phyloP scores from a whole-genome alignment of 64 coral and sea anemone species.

The Actinia tenebrosa region DNA sequence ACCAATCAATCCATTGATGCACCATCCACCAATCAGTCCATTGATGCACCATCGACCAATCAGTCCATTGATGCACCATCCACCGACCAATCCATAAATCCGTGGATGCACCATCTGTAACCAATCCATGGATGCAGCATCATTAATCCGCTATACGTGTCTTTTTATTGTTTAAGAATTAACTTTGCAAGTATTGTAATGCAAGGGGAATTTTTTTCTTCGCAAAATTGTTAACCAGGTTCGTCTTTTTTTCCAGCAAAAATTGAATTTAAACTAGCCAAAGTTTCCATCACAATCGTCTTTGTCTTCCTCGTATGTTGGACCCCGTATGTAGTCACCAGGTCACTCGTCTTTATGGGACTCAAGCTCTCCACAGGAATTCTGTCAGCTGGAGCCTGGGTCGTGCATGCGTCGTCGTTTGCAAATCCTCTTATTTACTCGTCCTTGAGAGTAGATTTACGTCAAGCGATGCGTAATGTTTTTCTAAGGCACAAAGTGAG shows the following conservation, averaged over 20 bases:
- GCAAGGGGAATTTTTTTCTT: too few species aligned
- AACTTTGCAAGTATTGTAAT: too few species aligned
- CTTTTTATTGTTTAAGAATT: too few species aligned
- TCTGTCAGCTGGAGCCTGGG: neutral
- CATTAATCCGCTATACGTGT: too few species aligned
- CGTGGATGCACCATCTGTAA: too few species aligned
- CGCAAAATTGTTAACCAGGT: too few species aligned
- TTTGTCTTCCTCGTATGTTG: conserved; percentile 14
- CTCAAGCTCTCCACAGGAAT: conserved; percentile 6
- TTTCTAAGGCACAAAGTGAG: neutral
- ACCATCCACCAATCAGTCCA: too few species aligned
- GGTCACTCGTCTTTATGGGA: neutral
- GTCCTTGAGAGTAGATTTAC: neutral
- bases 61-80: too few species aligned
- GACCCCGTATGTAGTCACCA: conserved; percentile 19
- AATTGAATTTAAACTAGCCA: neutral
- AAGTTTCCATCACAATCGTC: conserved; percentile 3
- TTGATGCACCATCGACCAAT: too few species aligned
- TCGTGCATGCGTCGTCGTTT: conserved; percentile 4
- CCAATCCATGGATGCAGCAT: too few species aligned
- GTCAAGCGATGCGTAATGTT: neutral
- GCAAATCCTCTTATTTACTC: neutral
- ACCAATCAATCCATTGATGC: too few species aligned
- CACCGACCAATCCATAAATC: too few species aligned
- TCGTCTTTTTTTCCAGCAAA: neutral